Percentiles rank a stretch among this genome's conserved stretches.
These are phyloP conservation scores for Gorsachius goisagi DNA, from an alignment of 2,113 vertebrate species.

Conservation along the genomic window DNA sequence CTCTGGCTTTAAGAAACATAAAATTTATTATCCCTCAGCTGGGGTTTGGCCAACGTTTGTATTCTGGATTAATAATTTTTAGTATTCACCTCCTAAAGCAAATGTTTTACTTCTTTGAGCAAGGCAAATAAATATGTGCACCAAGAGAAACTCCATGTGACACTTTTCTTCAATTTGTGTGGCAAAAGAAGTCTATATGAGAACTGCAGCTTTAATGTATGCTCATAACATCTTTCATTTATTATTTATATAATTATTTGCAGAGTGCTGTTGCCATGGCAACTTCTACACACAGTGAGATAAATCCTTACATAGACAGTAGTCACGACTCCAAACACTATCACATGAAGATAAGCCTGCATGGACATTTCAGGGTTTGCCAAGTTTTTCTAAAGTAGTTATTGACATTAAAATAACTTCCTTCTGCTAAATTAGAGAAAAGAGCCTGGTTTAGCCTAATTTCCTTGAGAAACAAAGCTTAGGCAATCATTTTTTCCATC, in stretches of 20 bases:
- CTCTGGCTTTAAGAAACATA: neutral
- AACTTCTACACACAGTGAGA: constrained; percentile 17
- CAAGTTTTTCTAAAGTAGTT: constrained; percentile 25
- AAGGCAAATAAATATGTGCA: neutral
- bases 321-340: constrained; percentile 16
- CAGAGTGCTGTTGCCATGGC: constrained; percentile 18
- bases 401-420: neutral
- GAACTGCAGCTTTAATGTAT: neutral
- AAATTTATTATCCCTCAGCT: neutral
- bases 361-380: constrained; percentile 1
- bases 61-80: constrained; percentile 16
- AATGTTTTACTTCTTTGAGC: neutral
- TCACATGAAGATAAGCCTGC: constrained; percentile 14
- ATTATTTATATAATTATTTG: constrained; percentile 64
- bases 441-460: neutral
- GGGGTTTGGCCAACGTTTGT: neutral
- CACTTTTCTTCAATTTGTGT: neutral
- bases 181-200: neutral
- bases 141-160: neutral
- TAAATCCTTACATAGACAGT: neutral
- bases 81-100: neutral
- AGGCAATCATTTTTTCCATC: neutral
- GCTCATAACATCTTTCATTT: constrained; percentile 12
- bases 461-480: neutral
- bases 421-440: constrained; percentile 6